Evolutionary conservation across 2,888 invertebrate species (phyloP).

Genomic region (Tenodera sinensis): DNA sequence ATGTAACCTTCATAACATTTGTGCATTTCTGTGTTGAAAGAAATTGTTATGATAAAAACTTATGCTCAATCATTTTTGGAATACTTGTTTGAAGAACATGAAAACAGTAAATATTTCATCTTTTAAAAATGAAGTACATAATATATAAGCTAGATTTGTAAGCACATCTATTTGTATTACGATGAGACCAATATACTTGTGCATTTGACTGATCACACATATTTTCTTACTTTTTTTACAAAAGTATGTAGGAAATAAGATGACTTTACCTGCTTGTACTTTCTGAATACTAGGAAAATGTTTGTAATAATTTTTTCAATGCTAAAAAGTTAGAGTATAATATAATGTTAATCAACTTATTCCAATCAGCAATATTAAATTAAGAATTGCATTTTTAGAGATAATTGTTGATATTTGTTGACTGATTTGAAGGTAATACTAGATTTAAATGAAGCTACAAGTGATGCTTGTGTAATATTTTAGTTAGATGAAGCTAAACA

Average conservation of each 20-base stretch:
- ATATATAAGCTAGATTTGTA: not conserved
- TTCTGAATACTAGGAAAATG: not conserved
- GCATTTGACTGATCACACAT: conserved; percentile 12
- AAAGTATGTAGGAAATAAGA: conserved; percentile 1
- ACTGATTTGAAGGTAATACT: not conserved
- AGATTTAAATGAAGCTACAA: not conserved
- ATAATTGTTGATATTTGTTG: not conserved
- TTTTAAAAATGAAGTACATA: not conserved
- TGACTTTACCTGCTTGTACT: not conserved
- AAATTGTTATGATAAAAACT: not conserved
- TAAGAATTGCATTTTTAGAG: not conserved
- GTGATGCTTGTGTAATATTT: not conserved
- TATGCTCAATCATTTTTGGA: not conserved
- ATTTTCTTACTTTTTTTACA: conserved; percentile 18
- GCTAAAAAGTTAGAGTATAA: not conserved
- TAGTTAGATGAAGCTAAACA: not conserved
- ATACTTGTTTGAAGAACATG: not conserved
- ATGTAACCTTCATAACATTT: not conserved
- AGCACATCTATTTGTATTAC: not conserved
- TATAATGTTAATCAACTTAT: not conserved
- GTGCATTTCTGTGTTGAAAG: not conserved
- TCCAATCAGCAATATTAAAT: not conserved
- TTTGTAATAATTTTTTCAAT: not conserved
- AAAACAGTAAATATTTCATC: not conserved
- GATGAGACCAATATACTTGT: conserved; percentile 6